Evolutionary conservation across 37 sponge, comb jelly and placozoan genomes (phyloP).

Genomic region (Oopsacas minuta): DNA sequence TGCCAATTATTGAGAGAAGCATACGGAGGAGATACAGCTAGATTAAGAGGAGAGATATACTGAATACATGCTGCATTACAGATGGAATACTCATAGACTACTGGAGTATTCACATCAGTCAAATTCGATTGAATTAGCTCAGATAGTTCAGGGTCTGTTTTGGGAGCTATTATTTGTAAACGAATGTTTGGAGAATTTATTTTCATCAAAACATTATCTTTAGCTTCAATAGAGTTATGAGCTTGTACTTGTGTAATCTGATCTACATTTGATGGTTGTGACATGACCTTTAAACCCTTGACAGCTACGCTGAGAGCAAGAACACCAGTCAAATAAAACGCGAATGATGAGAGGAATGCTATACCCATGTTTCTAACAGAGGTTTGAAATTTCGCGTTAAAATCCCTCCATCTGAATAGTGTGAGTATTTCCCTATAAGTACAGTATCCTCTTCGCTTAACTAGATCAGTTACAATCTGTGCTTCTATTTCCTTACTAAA

Average conservation of each 20-base stretch:
- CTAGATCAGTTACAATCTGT: background rate
- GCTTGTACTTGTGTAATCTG: background rate
- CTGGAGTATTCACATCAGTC: background rate
- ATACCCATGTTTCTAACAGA: background rate
- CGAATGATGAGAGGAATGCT: slow-evolving; percentile 5
- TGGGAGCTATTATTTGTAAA: background rate
- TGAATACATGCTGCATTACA: background rate
- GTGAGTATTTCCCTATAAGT: slow-evolving; percentile 2
- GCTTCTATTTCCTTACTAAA: background rate
- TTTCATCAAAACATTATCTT: background rate
- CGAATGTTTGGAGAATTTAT: background rate
- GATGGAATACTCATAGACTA: background rate
- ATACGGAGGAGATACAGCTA: background rate
- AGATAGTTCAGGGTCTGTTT: background rate
- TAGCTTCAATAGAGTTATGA: background rate
- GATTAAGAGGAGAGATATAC: background rate
- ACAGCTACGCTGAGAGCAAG: slow-evolving; percentile 11
- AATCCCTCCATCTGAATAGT: background rate
- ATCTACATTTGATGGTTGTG: background rate
- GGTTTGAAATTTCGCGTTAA: slow-evolving; percentile 1
- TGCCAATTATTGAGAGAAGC: too few species aligned
- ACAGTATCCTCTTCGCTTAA: slow-evolving; percentile 9
- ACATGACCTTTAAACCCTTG: background rate
- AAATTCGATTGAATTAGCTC: background rate
- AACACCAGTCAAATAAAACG: slow-evolving; percentile 12